A percentile compares a stretch with the other conserved stretches of the same genome.
Evolutionary conservation across 2,888 invertebrate species (phyloP).

Genomic region (Harpalus rufipes): DNA sequence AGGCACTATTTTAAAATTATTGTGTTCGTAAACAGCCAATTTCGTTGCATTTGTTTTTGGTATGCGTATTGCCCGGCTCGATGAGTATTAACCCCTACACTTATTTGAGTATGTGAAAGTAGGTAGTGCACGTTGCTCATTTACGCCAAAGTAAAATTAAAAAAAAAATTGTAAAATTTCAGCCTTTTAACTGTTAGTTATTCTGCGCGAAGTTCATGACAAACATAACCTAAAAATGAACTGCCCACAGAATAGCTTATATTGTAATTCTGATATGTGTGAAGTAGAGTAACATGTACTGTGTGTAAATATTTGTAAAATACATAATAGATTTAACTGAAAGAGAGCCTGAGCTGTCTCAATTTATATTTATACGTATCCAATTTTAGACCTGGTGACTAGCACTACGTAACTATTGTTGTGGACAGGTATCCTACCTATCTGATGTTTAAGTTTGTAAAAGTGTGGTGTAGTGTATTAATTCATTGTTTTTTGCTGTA

Average conservation of each 20-base stretch:
- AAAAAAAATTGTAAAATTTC: slow-evolving; percentile 63
- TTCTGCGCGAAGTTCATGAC: slow-evolving; percentile 60
- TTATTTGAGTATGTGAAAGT: slow-evolving; percentile 49
- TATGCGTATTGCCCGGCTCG: slow-evolving; percentile 36
- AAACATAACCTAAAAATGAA: slow-evolving; percentile 41
- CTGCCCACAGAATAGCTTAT: slow-evolving; percentile 66
- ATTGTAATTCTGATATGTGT: slow-evolving; percentile 66
- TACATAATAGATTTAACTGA: slow-evolving; percentile 66
- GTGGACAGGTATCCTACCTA: slow-evolving; percentile 47
- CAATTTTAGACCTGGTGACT: slow-evolving; percentile 50
- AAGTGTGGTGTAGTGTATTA: slow-evolving; percentile 21
- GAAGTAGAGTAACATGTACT: slow-evolving; percentile 67
- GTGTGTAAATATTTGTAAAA: slow-evolving; percentile 67
- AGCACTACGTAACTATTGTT: slow-evolving; percentile 7
- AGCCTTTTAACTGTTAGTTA: slow-evolving; percentile 62
- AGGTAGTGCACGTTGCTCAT: slow-evolving; percentile 65
- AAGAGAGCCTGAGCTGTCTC: slow-evolving; percentile 42
- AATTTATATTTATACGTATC: slow-evolving; percentile 62
- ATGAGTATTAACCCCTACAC: slow-evolving; percentile 40
- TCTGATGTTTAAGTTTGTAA: slow-evolving; percentile 13
- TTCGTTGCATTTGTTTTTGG: neutral
- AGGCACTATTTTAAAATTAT: too few relatives aligned
- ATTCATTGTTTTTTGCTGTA: slow-evolving; percentile 60
- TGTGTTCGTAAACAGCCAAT: too few relatives aligned
- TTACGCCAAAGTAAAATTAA: slow-evolving; percentile 63